Evolutionary conservation across 2,113 vertebrate genomes (phyloP).

Genomic region (Protobothrops flavoviridis): DNA sequence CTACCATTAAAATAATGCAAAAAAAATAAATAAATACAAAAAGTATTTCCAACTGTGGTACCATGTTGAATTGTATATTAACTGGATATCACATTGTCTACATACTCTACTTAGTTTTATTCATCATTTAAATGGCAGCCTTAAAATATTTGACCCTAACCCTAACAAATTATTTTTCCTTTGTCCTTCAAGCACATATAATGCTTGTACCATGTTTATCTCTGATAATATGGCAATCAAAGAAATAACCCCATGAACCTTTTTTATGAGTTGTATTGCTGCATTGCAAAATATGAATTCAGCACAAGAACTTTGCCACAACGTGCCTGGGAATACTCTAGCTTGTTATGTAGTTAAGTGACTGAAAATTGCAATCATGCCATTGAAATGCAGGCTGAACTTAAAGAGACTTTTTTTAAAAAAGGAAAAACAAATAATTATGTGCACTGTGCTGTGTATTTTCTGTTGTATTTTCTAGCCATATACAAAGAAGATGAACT

Average conservation of each 20-base stretch:
- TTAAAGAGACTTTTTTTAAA: slow-evolving; percentile 37
- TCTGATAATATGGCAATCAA: slow-evolving; percentile 30
- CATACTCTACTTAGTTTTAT: background rate
- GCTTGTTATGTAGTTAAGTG: slow-evolving; percentile 56
- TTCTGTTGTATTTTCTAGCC: slow-evolving; percentile 62
- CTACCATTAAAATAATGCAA: background rate
- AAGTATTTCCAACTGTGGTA: background rate
- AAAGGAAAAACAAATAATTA: slow-evolving; percentile 51
- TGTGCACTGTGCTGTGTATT: slow-evolving; percentile 54
- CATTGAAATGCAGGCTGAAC: slow-evolving; percentile 42
- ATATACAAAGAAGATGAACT: slow-evolving; percentile 55
- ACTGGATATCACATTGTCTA: background rate
- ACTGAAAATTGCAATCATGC: slow-evolving; percentile 54
- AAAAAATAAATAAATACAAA: background rate
- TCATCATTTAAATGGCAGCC: background rate
- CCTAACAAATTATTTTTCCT: background rate
- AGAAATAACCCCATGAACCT: slow-evolving; percentile 1
- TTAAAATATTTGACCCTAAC: background rate
- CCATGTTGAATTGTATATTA: background rate
- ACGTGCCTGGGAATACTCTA: slow-evolving; percentile 51
- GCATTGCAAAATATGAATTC: slow-evolving; percentile 55
- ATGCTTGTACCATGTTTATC: background rate
- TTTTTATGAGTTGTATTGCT: slow-evolving; percentile 46
- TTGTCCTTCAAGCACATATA: background rate
- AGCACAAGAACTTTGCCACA: background rate